Evolutionary conservation across 2,797 vertebrate species (phyloP).

Genomic region (Pangasius krempfi): DNA sequence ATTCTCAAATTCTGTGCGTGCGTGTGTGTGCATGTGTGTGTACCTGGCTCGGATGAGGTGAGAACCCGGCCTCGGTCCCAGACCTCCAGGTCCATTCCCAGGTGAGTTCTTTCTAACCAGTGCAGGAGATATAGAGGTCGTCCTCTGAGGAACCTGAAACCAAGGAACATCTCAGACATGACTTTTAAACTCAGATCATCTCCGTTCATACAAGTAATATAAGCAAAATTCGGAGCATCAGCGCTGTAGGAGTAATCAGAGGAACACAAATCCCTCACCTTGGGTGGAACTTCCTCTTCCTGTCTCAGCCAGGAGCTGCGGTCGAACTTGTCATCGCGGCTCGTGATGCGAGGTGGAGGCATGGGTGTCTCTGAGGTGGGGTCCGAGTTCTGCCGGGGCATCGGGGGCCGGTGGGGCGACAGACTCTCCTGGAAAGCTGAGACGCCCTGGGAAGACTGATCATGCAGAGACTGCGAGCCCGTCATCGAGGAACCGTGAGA

Average conservation of each 20-base stretch:
- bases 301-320: slow-evolving; percentile 96
- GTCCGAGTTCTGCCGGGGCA: slow-evolving; percentile 98
- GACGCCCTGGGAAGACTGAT: slow-evolving; percentile 90
- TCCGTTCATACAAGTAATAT: not conserved
- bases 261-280: slow-evolving; percentile 76
- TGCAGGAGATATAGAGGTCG: slow-evolving; percentile 97
- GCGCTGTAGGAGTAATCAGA: not conserved
- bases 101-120: slow-evolving; percentile 94
- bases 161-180: slow-evolving; percentile 1
- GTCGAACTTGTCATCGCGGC: slow-evolving; percentile 89
- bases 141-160: slow-evolving; percentile 93
- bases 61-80: slow-evolving; percentile 86
- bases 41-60: slow-evolving; percentile 95
- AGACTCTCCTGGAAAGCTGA: slow-evolving; percentile 89
- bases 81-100: slow-evolving; percentile 85
- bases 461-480: slow-evolving; percentile 96
- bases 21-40: not conserved
- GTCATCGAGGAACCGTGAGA: slow-evolving; percentile 91
- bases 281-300: slow-evolving; percentile 96
- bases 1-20: not conserved
- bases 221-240: not conserved
- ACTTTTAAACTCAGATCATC: not conserved
- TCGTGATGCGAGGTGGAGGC: slow-evolving; percentile 85
- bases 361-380: slow-evolving; percentile 96
- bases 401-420: slow-evolving; percentile 91